Evolutionary conservation across 37 sponge, comb jelly and placozoan genomes (phyloP).

Genomic region (Bolinopsis microptera): DNA sequence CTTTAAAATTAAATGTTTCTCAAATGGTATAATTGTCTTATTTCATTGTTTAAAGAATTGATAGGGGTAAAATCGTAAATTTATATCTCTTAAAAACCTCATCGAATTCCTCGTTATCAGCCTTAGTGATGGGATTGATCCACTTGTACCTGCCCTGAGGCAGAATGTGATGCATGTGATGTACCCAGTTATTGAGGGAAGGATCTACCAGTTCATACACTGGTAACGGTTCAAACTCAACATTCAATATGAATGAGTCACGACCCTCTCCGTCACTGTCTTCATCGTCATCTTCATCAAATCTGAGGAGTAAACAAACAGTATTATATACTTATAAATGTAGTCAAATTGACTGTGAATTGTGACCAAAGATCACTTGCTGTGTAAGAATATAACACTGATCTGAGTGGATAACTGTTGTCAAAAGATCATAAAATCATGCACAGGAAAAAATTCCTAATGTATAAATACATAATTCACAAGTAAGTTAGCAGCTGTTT

Average conservation of each 20-base stretch:
- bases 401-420: too few relatives aligned
- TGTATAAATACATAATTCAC: too few relatives aligned
- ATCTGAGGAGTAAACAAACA: neutral
- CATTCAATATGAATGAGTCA: slow-evolving; percentile 72
- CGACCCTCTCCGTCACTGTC: slow-evolving; percentile 51
- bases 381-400: too few relatives aligned
- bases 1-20: too few relatives aligned
- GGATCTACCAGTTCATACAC: slow-evolving; percentile 83
- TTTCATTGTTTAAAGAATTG: too few relatives aligned
- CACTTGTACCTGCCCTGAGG: slow-evolving; percentile 91
- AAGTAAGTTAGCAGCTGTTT: too few relatives aligned
- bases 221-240: slow-evolving; percentile 82
- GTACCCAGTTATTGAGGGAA: slow-evolving; percentile 84
- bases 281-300: slow-evolving; percentile 55
- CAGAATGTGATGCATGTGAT: slow-evolving; percentile 89
- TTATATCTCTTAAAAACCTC: neutral
- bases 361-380: too few relatives aligned
- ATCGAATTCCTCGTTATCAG: slow-evolving; percentile 96
- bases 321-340: neutral
- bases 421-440: neutral
- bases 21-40: too few relatives aligned
- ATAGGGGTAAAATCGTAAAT: too few relatives aligned
- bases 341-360: too few relatives aligned
- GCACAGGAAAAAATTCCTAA: neutral
- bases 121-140: slow-evolving; percentile 93